Conservation (phyloP, 92 coral and sea anemone species). For the Porites lobata region DNA sequence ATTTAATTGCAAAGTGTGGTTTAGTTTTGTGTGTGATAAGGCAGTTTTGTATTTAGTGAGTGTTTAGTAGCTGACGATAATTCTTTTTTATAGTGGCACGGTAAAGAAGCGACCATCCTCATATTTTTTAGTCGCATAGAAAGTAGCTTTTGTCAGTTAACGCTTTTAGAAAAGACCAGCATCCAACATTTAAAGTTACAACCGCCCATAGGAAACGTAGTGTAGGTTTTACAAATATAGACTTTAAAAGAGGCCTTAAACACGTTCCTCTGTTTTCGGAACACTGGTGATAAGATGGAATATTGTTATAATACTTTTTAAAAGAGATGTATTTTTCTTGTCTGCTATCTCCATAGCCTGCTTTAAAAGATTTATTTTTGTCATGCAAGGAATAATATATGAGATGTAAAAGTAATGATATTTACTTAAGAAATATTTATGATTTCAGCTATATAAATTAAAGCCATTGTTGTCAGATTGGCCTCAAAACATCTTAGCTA, state of each 20-base stretch:
- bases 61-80: background rate
- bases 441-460: slow-evolving; percentile 4
- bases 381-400: slow-evolving; percentile 12
- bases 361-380: background rate
- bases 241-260: too few relatives aligned
- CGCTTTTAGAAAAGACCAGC: background rate
- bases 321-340: background rate
- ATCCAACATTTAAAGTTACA: too few relatives aligned
- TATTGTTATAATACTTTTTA: background rate
- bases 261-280: background rate
- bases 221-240: background rate
- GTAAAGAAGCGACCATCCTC: background rate
- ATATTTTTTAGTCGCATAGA: too few relatives aligned
- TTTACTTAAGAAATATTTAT: slow-evolving; percentile 27
- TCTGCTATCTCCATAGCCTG: background rate
- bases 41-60: background rate
- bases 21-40: background rate
- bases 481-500: background rate
- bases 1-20: background rate
- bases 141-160: background rate
- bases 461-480: background rate
- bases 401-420: slow-evolving; percentile 1
- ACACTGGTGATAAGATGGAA: background rate
- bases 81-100: background rate
- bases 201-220: background rate